Evolutionary conservation across 1,140 invertebrate genomes (phyloP).

Genomic region (Drosophila cardini): DNA sequence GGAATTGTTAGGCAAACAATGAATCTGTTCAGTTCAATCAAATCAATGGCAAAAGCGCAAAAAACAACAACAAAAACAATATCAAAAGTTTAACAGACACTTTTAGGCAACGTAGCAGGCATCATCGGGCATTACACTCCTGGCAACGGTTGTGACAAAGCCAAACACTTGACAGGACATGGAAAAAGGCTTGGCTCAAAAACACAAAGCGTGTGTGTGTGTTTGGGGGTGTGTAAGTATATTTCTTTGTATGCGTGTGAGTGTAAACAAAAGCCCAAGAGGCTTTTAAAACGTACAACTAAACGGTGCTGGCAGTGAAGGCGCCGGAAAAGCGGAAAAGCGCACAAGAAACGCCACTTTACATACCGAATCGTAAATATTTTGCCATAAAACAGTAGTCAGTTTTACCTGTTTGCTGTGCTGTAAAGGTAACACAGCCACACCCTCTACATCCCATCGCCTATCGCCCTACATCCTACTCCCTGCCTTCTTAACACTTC

Average conservation of each 20-base stretch:
- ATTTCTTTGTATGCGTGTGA: conserved; percentile 1
- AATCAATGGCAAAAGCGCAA: conserved; percentile 46
- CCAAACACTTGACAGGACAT: conserved; percentile 63
- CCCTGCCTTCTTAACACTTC: conserved; percentile 15
- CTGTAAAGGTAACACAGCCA: conserved; percentile 23
- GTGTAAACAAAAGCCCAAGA: conserved; percentile 61
- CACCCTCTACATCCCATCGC: not conserved
- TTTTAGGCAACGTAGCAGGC: conserved; percentile 13
- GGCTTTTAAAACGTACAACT: conserved; percentile 68
- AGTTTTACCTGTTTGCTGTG: conserved; percentile 38
- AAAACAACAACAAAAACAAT: not conserved
- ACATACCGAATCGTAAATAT: conserved; percentile 82
- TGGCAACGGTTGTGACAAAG: conserved; percentile 27
- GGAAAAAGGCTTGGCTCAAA: conserved; percentile 67
- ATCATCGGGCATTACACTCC: not conserved
- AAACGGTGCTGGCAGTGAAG: conserved; percentile 46
- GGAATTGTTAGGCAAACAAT: conserved; percentile 47
- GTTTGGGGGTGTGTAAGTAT: not conserved
- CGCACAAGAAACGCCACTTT: conserved; percentile 80
- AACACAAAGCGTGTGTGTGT: conserved; percentile 13
- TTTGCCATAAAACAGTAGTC: conserved; percentile 73
- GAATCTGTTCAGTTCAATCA: conserved; percentile 64
- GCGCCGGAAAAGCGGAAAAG: conserved; percentile 63
- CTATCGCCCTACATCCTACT: not conserved
- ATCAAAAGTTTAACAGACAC: conserved; percentile 15